Base-by-base conservation (phyloP, 2,888 invertebrate species). In the Ectemnius continuus region DNA sequence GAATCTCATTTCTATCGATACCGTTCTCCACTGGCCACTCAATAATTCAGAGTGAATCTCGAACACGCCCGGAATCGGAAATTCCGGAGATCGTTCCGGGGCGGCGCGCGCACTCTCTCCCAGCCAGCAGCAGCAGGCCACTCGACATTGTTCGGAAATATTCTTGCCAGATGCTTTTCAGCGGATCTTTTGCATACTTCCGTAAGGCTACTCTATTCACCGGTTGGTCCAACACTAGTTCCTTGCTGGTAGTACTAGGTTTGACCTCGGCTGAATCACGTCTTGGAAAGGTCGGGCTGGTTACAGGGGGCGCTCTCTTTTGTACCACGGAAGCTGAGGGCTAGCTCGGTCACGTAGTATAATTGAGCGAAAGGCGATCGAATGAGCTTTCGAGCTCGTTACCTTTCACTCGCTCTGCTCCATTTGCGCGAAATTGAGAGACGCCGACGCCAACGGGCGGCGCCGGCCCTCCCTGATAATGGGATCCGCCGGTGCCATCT, bases 1-100 rank as follows among this genome's bases (percentile, higher is more conserved):
- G 28, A 28, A 60, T 60, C 26, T 60, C 28, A 60, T 60, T 60
- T 60, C 60, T 28, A 60, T 60, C 60, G 60, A 60, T 28, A 8
- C 28, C 60, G 13, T n/a, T 14, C 52, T 28, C 60, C 60, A n/a
- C 26, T 13, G 26, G 23, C 60, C n/a, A 28, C 23, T 60, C 26
- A 28, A 60, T 26, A 26, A 60, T 60, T 60, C 60, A 60, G 26
- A 26, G 20, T 60, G 26, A 60, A 28, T 26, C 60, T 28, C 23
- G 14, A 26, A 26, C 60, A 26, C 14, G 26, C 26, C 60, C 14
- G 60, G 26, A 26, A 60, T 60, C 60, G 60, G 60, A 28, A 28
- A 26, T 60, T 60, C 28, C 28, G 36, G 36, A n/a, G 60, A 28
- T 52, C 52, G 52, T 52, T 16, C 16, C 16, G 16, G 16, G 14